These are phyloP conservation scores for Cebidichthys violaceus DNA, from an alignment of 2,113 vertebrate genomes.

Conservation along the genomic window DNA sequence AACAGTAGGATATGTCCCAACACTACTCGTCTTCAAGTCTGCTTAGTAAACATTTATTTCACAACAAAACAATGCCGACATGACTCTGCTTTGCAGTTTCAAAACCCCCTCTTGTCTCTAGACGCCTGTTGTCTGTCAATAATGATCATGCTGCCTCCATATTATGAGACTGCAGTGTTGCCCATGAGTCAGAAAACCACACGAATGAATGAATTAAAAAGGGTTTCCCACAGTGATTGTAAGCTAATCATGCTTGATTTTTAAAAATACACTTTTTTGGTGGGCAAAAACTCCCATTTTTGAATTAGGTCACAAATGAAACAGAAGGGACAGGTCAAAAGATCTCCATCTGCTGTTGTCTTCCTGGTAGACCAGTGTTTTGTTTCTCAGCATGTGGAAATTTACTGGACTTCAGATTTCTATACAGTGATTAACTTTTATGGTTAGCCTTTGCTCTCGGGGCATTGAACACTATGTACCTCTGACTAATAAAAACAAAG, in stretches of 20 bases:
- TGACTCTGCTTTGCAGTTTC: slow-evolving; percentile 37
- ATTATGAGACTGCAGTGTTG: slow-evolving; percentile 41
- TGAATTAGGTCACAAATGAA: slow-evolving; percentile 39
- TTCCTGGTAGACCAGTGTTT: slow-evolving; percentile 72
- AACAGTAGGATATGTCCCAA: slow-evolving; percentile 9
- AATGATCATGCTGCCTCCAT: slow-evolving; percentile 37
- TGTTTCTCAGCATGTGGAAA: slow-evolving; percentile 85
- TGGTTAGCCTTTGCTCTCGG: slow-evolving; percentile 84
- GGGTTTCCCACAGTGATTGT: slow-evolving; percentile 60
- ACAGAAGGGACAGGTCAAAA: slow-evolving; percentile 34
- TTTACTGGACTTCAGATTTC: slow-evolving; percentile 87
- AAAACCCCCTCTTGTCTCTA: slow-evolving; percentile 36
- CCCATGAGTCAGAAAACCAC: slow-evolving; percentile 70
- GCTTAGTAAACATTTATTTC: slow-evolving; percentile 56
- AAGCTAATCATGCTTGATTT: slow-evolving; percentile 4
- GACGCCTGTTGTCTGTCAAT: slow-evolving; percentile 31
- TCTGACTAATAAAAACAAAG: slow-evolving; percentile 86
- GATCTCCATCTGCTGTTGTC: slow-evolving; percentile 70
- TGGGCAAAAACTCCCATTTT: slow-evolving; percentile 14
- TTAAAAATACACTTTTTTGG: not conserved
- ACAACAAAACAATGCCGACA: slow-evolving; percentile 59
- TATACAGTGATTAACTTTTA: slow-evolving; percentile 89
- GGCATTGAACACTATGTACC: slow-evolving; percentile 85
- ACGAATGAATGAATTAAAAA: slow-evolving; percentile 31
- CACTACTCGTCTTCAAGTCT: slow-evolving; percentile 1